Base-by-base conservation (phyloP, 2,888 invertebrate species). In the Oscheius sp. region DNA sequence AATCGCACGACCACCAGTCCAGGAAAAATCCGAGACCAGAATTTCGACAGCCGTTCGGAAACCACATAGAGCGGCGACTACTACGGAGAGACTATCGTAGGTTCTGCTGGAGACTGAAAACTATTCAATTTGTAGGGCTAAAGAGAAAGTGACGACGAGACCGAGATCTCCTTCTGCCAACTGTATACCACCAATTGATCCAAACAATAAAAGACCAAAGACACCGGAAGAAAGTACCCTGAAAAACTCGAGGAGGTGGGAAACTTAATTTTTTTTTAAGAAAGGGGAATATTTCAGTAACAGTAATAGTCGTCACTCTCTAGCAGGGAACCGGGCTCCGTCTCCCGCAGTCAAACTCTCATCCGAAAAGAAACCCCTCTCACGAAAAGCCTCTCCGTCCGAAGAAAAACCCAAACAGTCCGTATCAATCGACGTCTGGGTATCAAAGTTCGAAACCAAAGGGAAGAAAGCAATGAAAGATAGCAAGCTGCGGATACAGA, bases 81-180 rank as follows among this genome's bases (percentile, higher is more conserved):
- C 63, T 21, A 63, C n/a, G n/a, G 63, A 63, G 11, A 47, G 63
- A 48, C 50, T 63, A 63, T 63, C 50, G 63, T 63, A 21, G 48
- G 63, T 48, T 47, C 2, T 63, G 42, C 5, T 48, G 42, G 7
- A 21, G 57, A 29, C 29, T 21, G 29, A 32, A 58, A 33, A 32
- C 21, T 21, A 21, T 21, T 21, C 21, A 32, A 58, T 13, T 48
- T 63, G 1, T 21, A 63, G 63, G 50, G 11, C 47, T 2, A 63
- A 63, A 21, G 63, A 63, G 21, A 63, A 63, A 48, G n/a, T 63
- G n/a, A 32, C 48, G 7, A 48, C 63, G 9, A 10, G 63, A 21
- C 63, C 63, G n/a, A n/a, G 63, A 13, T 63, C 63, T 21, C 63
- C 63, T 7, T 63, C 63, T 10, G 63, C 63, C 1, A 10, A n/a